Conservation (phyloP, 2,888 invertebrate species). For the Stenchaetothrips biformis region DNA sequence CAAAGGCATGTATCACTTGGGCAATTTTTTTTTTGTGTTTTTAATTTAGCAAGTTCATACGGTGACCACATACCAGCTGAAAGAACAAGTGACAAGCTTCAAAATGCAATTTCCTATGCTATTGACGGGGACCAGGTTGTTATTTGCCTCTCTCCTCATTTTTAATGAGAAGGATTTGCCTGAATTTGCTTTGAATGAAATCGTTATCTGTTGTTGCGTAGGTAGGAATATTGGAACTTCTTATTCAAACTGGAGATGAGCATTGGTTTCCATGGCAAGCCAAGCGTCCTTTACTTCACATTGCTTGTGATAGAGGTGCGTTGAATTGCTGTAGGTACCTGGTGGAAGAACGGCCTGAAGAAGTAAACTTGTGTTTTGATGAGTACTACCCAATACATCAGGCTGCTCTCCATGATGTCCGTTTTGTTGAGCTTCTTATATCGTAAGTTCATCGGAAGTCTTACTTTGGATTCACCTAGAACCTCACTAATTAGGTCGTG, state of each 20-base stretch:
- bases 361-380: conserved; percentile 65
- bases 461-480: neutral
- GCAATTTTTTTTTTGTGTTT: neutral
- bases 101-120: conserved; percentile 66
- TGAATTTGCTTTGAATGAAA: neutral
- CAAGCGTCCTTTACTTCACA: conserved; percentile 55
- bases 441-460: conserved; percentile 38
- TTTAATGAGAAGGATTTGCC: conserved; percentile 1
- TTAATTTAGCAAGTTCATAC: neutral
- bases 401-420: conserved; percentile 65
- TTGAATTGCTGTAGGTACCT: conserved; percentile 67
- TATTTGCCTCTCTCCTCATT: conserved; percentile 30
- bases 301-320: conserved; percentile 66
- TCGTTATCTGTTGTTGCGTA: conserved; percentile 36
- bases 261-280: conserved; percentile 58
- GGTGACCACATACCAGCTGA: conserved; percentile 39
- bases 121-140: conserved; percentile 65
- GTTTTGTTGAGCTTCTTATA: conserved; percentile 61
- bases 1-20: conserved; percentile 42
- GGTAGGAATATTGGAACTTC: conserved; percentile 57
- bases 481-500: neutral
- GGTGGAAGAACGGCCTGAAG: conserved; percentile 59
- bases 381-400: conserved; percentile 76
- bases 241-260: conserved; percentile 63
- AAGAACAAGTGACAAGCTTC: conserved; percentile 53